These are phyloP conservation scores for Bombylius discolor DNA, from an alignment of 2,888 invertebrate genomes.

Conservation along the genomic window DNA sequence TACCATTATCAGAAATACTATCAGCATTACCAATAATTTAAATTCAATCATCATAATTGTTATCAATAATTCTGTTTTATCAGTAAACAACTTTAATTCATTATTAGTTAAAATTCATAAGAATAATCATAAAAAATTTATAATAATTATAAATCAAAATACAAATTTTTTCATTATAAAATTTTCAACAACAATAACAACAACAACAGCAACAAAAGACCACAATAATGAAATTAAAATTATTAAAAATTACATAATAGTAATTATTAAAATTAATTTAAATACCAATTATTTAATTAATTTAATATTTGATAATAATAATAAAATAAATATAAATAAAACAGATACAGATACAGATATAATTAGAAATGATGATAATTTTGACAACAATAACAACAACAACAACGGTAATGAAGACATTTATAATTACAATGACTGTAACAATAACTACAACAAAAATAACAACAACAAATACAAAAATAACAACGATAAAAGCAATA, in stretches of 20 bases:
- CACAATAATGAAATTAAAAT: slow-evolving; percentile 5
- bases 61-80: not conserved
- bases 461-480: not conserved
- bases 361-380: not conserved
- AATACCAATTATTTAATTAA: too few species aligned
- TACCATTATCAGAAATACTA: too few species aligned
- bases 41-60: too few species aligned
- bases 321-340: not conserved
- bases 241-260: not conserved
- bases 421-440: not conserved
- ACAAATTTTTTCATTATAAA: too few species aligned
- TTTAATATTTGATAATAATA: too few species aligned
- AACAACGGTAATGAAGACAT: too few species aligned
- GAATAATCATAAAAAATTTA: too few species aligned
- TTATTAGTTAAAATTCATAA: too few species aligned
- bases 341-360: not conserved
- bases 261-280: not conserved
- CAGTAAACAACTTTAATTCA: not conserved
- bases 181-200: too few species aligned
- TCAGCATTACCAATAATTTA: too few species aligned
- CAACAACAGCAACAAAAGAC: too few species aligned
- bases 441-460: not conserved
- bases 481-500: not conserved
- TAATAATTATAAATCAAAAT: too few species aligned
- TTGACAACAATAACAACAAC: not conserved